Evolutionary conservation across 2,888 invertebrate genomes (phyloP).

Genomic region (Epiblema foenella): DNA sequence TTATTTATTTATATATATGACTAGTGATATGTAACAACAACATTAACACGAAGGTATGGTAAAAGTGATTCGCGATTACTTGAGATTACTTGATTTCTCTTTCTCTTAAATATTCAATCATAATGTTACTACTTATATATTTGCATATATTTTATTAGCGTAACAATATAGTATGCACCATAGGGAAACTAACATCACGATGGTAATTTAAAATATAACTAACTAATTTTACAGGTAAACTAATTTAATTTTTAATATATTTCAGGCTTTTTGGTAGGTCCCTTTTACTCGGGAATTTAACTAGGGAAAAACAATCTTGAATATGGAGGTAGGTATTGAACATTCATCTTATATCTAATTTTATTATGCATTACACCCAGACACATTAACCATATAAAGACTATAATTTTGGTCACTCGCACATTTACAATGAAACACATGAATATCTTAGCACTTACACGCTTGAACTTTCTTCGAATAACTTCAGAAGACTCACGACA

Average conservation of each 20-base stretch:
- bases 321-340: constrained; percentile 74
- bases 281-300: constrained; percentile 55
- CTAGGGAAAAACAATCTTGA: constrained; percentile 61
- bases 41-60: constrained; percentile 74
- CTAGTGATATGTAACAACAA: constrained; percentile 84
- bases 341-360: constrained; percentile 60
- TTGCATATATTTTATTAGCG: constrained; percentile 48
- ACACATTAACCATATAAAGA: constrained; percentile 37
- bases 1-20: constrained; percentile 70
- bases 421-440: constrained; percentile 34
- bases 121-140: constrained; percentile 37
- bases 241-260: constrained; percentile 59
- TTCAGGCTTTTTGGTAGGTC: constrained; percentile 80
- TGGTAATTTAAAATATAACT: constrained; percentile 52
- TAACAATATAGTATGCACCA: constrained; percentile 72
- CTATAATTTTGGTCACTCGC: constrained; percentile 47
- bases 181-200: constrained; percentile 54
- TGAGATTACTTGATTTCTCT: constrained; percentile 50
- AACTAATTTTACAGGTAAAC: constrained; percentile 54
- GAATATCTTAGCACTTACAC: constrained; percentile 28
- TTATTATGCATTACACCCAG: constrained; percentile 61
- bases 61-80: constrained; percentile 57
- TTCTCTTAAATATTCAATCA: constrained; percentile 44
- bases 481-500: not conserved
- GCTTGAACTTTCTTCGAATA: not conserved